Base-by-base conservation (phyloP, 2,888 invertebrate species). In the Dioctria rufipes region DNA sequence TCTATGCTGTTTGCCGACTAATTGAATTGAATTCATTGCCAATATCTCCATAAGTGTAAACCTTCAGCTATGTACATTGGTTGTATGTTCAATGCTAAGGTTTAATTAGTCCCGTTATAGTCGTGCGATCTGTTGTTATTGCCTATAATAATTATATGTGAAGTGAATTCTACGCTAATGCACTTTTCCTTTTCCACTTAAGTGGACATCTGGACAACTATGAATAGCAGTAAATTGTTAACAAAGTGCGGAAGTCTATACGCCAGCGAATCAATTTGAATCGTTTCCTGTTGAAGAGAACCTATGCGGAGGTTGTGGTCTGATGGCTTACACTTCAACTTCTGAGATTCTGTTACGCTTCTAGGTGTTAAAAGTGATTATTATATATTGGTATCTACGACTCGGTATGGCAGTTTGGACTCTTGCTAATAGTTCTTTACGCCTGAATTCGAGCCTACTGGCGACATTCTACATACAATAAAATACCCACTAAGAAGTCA, bases 71-170 rank as follows among this genome's bases (percentile, higher is more conserved):
- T 42, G 67, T 43, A 25, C n/a, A 11, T 25, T 25, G 25, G 25
- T 25, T 25, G 25, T 2, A 46, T 46, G 40, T 42, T 37, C 67
- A 43, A 5, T 67, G 25, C 46, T 5, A n/a, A 40, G 71, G 8
- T 71, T 71, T 54, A 71, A 71, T 71, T 71, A 71, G 54, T 71
- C 54, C 49, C 54, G 71, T 71, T 71, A 51, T 71, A 71, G 25
- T 71, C 71, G 25, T 40, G 51, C 25, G 71, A 71, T 71, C 51
- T 71, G 71, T 71, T 71, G 51, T 54, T 51, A 71, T 37, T 54
- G 49, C 39, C 71, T 40, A 13, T 40, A 25, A 51, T 71, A 71
- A 71, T 71, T 40, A 54, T 71, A 37, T 71, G 37, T 13, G n/a
- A 37, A 51, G 39, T 51, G 54, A 51, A 39, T 51, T 54, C 25